Conservation (phyloP, 2,797 vertebrate genomes). For the Botia kubotai region DNA sequence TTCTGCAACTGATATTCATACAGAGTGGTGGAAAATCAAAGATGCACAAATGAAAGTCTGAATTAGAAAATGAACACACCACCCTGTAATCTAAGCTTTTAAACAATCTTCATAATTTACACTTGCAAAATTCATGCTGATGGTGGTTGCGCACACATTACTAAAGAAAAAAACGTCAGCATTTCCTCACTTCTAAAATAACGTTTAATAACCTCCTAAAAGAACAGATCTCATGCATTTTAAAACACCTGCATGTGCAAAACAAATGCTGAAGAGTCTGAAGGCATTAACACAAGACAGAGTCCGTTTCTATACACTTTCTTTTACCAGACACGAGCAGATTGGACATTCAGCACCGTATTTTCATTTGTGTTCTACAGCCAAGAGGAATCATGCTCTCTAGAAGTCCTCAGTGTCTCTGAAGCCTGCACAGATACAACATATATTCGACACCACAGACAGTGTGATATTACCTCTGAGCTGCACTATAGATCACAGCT, state of each 20-base stretch:
- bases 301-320: too few species aligned
- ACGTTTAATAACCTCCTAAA: slow-evolving; percentile 12
- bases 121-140: slow-evolving; percentile 25
- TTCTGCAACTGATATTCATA: neutral
- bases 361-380: too few species aligned
- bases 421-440: too few species aligned
- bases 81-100: neutral
- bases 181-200: neutral
- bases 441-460: neutral
- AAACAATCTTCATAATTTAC: neutral
- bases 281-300: too few species aligned
- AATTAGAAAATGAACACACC: slow-evolving; percentile 6
- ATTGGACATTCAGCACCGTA: too few species aligned
- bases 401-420: neutral
- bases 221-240: neutral
- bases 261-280: too few species aligned
- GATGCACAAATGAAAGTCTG: neutral
- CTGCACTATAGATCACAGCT: neutral
- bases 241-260: neutral
- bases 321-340: too few species aligned
- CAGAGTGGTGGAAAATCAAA: neutral
- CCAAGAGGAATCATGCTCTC: slow-evolving; percentile 7
- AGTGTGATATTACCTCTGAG: slow-evolving; percentile 1
- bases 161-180: slow-evolving; percentile 2
- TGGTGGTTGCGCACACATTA: slow-evolving; percentile 14